phyloP scores from a whole-genome alignment of 1,140 invertebrate species.

The Eubasilissa regina region DNA sequence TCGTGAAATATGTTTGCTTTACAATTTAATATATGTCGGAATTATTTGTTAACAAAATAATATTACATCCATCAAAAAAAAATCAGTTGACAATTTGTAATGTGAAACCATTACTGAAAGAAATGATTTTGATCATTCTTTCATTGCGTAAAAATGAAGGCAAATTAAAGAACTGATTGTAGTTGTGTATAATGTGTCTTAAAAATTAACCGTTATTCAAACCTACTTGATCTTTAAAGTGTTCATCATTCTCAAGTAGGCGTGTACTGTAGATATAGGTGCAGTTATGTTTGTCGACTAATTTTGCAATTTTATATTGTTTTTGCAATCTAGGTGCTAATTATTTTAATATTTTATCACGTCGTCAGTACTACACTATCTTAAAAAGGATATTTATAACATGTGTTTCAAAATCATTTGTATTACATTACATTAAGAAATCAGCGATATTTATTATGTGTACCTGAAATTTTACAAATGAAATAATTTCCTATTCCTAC shows the following conservation, averaged over 20 bases:
- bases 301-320: not conserved
- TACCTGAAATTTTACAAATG: constrained; percentile 6
- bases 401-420: not conserved
- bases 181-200: constrained; percentile 21
- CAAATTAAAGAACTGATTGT: constrained; percentile 1
- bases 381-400: not conserved
- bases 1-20: too few relatives aligned
- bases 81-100: too few relatives aligned
- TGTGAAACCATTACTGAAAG: too few relatives aligned
- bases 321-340: constrained; percentile 20
- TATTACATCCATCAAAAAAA: too few relatives aligned
- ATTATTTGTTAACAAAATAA: too few relatives aligned
- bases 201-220: not conserved
- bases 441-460: constrained; percentile 16
- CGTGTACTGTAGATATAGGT: too few relatives aligned
- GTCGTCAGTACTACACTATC: not conserved
- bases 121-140: too few relatives aligned
- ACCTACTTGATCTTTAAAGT: not conserved
- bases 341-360: constrained; percentile 3
- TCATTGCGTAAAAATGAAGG: not conserved
- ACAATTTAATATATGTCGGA: too few relatives aligned
- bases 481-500: not conserved
- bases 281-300: not conserved
- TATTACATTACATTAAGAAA: constrained; percentile 4
- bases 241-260: not conserved